phyloP scores from a whole-genome alignment of 2,113 vertebrate species.

The Lasiurus cinereus region DNA sequence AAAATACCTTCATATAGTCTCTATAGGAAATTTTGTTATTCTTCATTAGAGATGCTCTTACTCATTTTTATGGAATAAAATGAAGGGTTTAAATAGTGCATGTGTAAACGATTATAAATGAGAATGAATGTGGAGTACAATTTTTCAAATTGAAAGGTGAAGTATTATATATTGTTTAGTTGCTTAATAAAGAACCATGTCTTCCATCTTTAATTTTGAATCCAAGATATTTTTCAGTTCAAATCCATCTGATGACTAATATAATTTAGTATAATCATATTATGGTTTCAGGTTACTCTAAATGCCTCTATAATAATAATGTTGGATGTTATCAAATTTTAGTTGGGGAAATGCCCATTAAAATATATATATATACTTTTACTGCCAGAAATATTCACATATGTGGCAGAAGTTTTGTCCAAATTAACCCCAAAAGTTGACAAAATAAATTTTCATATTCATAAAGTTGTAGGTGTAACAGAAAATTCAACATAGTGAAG shows the following conservation, averaged over 20 bases:
- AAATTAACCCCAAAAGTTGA: conserved; percentile 77
- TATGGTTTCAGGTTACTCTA: conserved; percentile 53
- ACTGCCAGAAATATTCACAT: conserved; percentile 79
- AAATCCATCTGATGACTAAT: conserved; percentile 73
- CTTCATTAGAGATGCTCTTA: background rate
- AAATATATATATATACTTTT: conserved; percentile 35
- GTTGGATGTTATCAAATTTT: no score
- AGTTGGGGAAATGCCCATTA: no score
- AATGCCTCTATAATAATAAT: no score
- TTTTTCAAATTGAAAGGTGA: conserved; percentile 75
- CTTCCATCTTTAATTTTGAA: conserved; percentile 45
- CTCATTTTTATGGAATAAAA: conserved; percentile 68
- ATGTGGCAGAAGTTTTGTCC: conserved; percentile 78
- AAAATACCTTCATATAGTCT: background rate
- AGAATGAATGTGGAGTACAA: conserved; percentile 65
- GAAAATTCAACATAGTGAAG: conserved; percentile 75
- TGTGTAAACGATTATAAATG: conserved; percentile 63
- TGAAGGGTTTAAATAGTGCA: conserved; percentile 66
- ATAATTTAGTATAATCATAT: conserved; percentile 67
- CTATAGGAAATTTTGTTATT: conserved; percentile 27
- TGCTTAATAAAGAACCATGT: conserved; percentile 73
- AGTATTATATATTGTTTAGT: conserved; percentile 18
- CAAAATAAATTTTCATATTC: conserved; percentile 82
- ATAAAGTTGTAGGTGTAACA: conserved; percentile 64
- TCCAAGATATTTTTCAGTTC: conserved; percentile 52